Conservation (phyloP, 2,113 vertebrate species). For the Clarias gariepinus region DNA sequence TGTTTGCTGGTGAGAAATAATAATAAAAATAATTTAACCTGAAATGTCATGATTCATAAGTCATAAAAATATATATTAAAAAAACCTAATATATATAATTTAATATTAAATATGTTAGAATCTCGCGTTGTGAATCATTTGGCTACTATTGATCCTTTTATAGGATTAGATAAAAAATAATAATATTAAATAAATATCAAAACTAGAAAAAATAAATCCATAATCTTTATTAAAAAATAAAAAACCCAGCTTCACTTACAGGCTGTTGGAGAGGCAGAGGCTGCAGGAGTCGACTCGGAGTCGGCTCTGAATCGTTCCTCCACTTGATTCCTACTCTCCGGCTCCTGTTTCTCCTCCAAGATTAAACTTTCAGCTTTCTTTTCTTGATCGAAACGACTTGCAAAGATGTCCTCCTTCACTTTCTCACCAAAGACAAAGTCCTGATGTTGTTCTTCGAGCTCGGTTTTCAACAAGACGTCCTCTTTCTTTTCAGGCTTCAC, state of each 20-base stretch:
- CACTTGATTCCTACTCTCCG: background rate
- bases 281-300: slow-evolving; percentile 30
- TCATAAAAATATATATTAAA: too few species aligned
- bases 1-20: too few species aligned
- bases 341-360: background rate
- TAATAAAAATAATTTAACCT: too few species aligned
- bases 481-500: background rate
- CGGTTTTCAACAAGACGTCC: background rate
- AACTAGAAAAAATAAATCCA: too few species aligned
- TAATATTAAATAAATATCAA: too few species aligned
- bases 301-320: slow-evolving; percentile 20
- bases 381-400: background rate
- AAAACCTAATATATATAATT: too few species aligned
- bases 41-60: too few species aligned
- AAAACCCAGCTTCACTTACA: slow-evolving; percentile 39
- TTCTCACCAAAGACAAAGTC: background rate
- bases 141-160: too few species aligned
- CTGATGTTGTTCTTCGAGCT: background rate
- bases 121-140: too few species aligned
- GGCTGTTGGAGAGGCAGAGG: slow-evolving; percentile 35
- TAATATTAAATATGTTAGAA: too few species aligned
- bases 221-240: too few species aligned
- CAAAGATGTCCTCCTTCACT: background rate
- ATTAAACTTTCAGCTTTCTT: background rate
- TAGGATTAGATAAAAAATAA: too few species aligned